phyloP scores from a whole-genome alignment of 2,888 invertebrate genomes.

The Harpalus rubripes region DNA sequence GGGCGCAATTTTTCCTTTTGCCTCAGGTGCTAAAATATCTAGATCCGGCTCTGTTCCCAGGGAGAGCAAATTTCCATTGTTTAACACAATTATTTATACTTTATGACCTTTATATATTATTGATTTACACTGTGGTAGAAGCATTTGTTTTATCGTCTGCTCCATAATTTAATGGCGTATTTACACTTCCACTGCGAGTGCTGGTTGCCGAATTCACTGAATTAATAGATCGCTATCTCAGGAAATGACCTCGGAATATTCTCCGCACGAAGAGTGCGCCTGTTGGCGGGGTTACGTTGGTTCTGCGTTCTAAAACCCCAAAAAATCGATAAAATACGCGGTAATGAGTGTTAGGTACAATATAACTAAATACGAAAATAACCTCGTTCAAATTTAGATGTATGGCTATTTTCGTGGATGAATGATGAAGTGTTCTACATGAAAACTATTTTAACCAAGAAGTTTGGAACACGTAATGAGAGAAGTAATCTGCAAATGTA shows the following conservation, averaged over 20 bases:
- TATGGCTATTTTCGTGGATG: neutral
- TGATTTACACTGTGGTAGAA: neutral
- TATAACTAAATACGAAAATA: slow-evolving; percentile 12
- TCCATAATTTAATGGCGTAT: slow-evolving; percentile 37
- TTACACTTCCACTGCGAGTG: slow-evolving; percentile 11
- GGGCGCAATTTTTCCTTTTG: too few species aligned
- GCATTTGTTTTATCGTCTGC: slow-evolving; percentile 32
- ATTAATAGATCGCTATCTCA: slow-evolving; percentile 35
- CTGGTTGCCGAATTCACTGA: slow-evolving; percentile 13
- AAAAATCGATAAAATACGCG: slow-evolving; percentile 5
- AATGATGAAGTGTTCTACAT: neutral
- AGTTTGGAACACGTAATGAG: neutral
- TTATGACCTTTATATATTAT: slow-evolving; percentile 39
- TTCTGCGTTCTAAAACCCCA: neutral
- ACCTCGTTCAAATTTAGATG: neutral
- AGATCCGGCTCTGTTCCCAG: too few species aligned
- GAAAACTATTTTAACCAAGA: neutral
- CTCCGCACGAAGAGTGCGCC: neutral
- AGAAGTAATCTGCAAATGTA: neutral
- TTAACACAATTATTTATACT: neutral
- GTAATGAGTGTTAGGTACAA: neutral
- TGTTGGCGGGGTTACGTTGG: neutral
- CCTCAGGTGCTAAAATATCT: too few species aligned
- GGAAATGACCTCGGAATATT: slow-evolving; percentile 33
- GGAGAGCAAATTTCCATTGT: neutral